These are phyloP conservation scores for Lampris megalopsis DNA, from an alignment of 2,113 vertebrate species.

Conservation along the genomic window DNA sequence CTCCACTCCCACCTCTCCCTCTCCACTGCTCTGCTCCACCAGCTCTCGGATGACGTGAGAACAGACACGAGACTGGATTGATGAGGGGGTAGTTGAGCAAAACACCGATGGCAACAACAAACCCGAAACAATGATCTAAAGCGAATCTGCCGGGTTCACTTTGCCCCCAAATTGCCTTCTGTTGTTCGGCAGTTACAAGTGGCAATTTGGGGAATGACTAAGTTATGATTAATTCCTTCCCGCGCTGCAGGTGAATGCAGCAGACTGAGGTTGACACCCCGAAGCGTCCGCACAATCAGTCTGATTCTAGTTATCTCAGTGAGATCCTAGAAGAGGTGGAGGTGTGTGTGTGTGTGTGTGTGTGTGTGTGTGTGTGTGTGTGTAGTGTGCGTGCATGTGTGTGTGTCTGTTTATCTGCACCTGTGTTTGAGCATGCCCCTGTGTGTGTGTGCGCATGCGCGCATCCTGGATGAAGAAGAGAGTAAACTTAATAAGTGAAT, in stretches of 20 bases:
- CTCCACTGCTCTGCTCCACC: neutral
- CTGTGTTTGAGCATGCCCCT: neutral
- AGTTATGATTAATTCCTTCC: conserved; percentile 62
- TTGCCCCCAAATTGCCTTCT: conserved; percentile 3
- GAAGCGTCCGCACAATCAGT: conserved; percentile 43
- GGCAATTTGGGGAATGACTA: conserved; percentile 48
- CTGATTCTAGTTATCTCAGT: conserved; percentile 39
- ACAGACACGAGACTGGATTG: neutral
- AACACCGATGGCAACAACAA: neutral
- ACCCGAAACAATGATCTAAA: conserved; percentile 25
- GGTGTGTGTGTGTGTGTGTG: conserved; percentile 7
- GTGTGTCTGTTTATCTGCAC: conserved; percentile 1
- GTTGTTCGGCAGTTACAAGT: conserved; percentile 25
- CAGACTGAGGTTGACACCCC: conserved; percentile 21
- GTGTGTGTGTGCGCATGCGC: neutral
- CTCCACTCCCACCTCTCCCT: neutral
- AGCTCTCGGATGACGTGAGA: neutral
- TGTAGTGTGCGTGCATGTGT: neutral
- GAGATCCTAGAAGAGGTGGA: conserved; percentile 35
- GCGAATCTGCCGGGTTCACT: conserved; percentile 9
- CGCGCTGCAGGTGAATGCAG: conserved; percentile 41
- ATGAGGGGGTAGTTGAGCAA: conserved; percentile 16
- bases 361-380: conserved; percentile 20
- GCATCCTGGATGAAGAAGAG: neutral
- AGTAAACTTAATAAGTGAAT: too few relatives aligned